These are phyloP conservation scores for Euphonia xanthogaster DNA, from an alignment of 2,797 vertebrate genomes.

Conservation along the genomic window DNA sequence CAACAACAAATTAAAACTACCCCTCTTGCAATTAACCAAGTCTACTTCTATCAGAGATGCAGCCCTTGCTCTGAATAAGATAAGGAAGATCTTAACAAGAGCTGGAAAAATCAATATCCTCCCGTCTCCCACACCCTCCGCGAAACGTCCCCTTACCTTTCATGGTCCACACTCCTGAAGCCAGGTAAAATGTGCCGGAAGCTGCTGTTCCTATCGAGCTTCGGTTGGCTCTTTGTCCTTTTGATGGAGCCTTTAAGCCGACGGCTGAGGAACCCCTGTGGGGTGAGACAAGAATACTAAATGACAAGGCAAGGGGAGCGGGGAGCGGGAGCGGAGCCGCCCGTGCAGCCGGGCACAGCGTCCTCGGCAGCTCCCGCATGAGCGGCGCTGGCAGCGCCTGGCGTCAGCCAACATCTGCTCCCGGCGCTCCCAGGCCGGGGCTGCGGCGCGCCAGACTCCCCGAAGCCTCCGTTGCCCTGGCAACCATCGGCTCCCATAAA, in stretches of 20 bases:
- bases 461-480: slow-evolving; percentile 89
- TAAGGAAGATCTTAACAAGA: background rate
- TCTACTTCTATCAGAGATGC: background rate
- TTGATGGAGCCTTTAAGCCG: slow-evolving; percentile 98
- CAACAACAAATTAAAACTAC: background rate
- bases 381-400: slow-evolving; percentile 38
- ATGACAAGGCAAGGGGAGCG: background rate
- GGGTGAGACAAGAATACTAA: slow-evolving; percentile 64
- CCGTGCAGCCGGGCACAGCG: background rate
- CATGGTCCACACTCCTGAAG: slow-evolving; percentile 93
- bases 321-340: background rate
- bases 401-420: slow-evolving; percentile 73
- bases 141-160: slow-evolving; percentile 82
- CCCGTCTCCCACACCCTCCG: background rate
- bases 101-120: background rate
- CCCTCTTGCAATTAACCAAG: background rate
- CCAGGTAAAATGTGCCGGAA: slow-evolving; percentile 96
- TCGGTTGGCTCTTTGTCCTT: slow-evolving; percentile 98
- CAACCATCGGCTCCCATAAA: slow-evolving; percentile 84
- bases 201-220: slow-evolving; percentile 98
- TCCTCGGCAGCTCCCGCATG: background rate
- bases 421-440: slow-evolving; percentile 70
- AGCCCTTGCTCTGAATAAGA: background rate
- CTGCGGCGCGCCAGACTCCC: slow-evolving; percentile 78
- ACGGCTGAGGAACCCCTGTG: slow-evolving; percentile 94